phyloP scores from a whole-genome alignment of 1,140 invertebrate species.

The Drosophila gunungcola region DNA sequence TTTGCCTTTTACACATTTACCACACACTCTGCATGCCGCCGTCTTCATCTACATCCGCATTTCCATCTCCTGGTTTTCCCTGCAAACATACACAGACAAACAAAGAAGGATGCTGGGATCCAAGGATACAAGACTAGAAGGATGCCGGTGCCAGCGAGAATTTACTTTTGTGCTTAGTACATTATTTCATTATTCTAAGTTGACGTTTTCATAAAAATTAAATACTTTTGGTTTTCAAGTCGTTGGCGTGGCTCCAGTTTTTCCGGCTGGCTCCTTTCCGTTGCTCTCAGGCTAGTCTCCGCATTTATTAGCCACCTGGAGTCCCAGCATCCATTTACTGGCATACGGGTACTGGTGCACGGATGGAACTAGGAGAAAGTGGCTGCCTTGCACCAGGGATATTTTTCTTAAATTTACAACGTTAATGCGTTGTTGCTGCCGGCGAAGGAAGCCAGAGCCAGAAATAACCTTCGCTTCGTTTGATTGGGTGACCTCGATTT shows the following conservation, averaged over 20 bases:
- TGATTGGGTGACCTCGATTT: slow-evolving; percentile 2
- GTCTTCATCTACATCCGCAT: slow-evolving; percentile 2
- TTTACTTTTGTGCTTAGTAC: slow-evolving; percentile 43
- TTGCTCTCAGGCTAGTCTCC: neutral
- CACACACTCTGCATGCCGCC: slow-evolving; percentile 60
- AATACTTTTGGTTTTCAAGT: slow-evolving; percentile 49
- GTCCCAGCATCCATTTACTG: neutral
- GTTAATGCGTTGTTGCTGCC: slow-evolving; percentile 1
- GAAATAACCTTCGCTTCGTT: neutral
- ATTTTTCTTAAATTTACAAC: slow-evolving; percentile 16
- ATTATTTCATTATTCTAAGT: slow-evolving; percentile 70
- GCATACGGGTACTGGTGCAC: no score
- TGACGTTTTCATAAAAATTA: slow-evolving; percentile 78
- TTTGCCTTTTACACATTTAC: slow-evolving; percentile 56
- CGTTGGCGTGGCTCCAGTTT: neutral
- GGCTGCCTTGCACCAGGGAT: neutral
- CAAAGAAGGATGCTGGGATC: slow-evolving; percentile 12
- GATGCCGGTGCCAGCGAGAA: slow-evolving; percentile 35
- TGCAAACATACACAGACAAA: slow-evolving; percentile 41
- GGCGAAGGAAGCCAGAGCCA: neutral
- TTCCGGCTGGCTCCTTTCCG: slow-evolving; percentile 3
- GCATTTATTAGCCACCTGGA: slow-evolving; percentile 21
- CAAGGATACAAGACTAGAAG: slow-evolving; percentile 16
- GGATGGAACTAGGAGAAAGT: neutral
- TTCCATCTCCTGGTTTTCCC: neutral